A percentile compares a stretch with the other conserved stretches of the same genome.
These are phyloP conservation scores for Anoncus sp. DNA, from an alignment of 2,888 invertebrate genomes.

Conservation along the genomic window DNA sequence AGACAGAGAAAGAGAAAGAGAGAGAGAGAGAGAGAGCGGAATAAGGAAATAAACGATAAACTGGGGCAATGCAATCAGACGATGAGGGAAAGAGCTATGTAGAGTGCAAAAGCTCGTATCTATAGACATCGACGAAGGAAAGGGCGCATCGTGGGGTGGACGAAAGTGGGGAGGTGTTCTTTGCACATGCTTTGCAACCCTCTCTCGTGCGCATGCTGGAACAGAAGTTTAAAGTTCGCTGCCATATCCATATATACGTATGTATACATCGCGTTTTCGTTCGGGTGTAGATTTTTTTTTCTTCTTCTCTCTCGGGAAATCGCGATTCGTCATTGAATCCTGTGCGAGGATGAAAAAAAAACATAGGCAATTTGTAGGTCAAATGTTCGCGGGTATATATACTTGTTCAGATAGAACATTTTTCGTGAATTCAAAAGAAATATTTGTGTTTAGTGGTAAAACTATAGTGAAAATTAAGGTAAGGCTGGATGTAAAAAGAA, in stretches of 20 bases:
- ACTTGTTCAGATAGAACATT: no score
- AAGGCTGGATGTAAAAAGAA: no score
- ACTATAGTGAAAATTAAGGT: no score
- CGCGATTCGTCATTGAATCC: slow-evolving; percentile 9
- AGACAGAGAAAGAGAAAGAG: not conserved
- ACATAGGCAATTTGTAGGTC: not conserved
- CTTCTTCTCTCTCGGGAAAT: slow-evolving; percentile 7
- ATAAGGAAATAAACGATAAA: slow-evolving; percentile 54
- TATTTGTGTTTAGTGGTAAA: no score
- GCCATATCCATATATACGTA: not conserved
- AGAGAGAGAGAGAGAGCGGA: slow-evolving; percentile 5
- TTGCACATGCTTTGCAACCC: slow-evolving; percentile 9
- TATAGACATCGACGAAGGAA: slow-evolving; percentile 39
- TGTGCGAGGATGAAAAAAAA: not conserved
- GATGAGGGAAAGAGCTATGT: slow-evolving; percentile 41
- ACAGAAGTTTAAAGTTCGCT: slow-evolving; percentile 52
- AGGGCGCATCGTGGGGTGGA: slow-evolving; percentile 32
- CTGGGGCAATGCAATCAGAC: slow-evolving; percentile 58
- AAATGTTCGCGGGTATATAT: no score
- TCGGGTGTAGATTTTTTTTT: not conserved
- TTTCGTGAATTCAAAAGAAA: no score
- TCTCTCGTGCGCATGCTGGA: slow-evolving; percentile 1
- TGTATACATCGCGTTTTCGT: slow-evolving; percentile 1
- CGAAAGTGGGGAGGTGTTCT: slow-evolving; percentile 17
- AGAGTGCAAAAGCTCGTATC: slow-evolving; percentile 46